Percentiles rank a stretch among this genome's conserved stretches.
phyloP scores from a whole-genome alignment of 2,888 invertebrate species.

The Ryuthela nishihirai region DNA sequence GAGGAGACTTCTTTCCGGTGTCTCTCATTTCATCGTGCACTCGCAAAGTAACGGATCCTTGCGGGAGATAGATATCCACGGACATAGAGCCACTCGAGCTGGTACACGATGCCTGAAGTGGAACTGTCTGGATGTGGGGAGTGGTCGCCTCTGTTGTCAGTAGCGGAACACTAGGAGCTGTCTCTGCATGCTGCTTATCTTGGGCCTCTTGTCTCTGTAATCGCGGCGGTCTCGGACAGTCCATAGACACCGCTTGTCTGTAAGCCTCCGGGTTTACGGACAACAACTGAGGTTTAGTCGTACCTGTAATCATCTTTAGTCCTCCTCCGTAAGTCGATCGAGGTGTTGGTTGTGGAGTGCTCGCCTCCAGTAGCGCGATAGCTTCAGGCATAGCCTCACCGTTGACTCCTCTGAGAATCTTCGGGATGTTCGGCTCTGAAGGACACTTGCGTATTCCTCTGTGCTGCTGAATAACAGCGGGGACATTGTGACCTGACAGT shows the following conservation, averaged over 20 bases:
- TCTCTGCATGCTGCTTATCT: neutral
- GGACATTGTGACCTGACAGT: slow-evolving; percentile 9
- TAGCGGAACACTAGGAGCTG: neutral
- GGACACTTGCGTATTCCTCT: slow-evolving; percentile 55
- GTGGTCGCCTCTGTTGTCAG: slow-evolving; percentile 10
- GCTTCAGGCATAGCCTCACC: slow-evolving; percentile 25
- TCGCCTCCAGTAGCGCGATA: slow-evolving; percentile 15
- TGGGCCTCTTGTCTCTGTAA: slow-evolving; percentile 10
- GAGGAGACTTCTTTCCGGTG: slow-evolving; percentile 8
- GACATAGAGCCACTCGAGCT: slow-evolving; percentile 60
- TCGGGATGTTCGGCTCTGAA: slow-evolving; percentile 58
- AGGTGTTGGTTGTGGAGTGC: slow-evolving; percentile 32
- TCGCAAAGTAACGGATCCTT: slow-evolving; percentile 59
- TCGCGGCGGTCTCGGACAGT: slow-evolving; percentile 34
- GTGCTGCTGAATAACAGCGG: slow-evolving; percentile 2
- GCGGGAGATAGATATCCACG: slow-evolving; percentile 66
- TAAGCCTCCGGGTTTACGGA: slow-evolving; percentile 36
- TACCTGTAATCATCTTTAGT: slow-evolving; percentile 19
- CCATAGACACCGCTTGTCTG: slow-evolving; percentile 43
- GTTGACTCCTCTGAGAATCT: slow-evolving; percentile 15
- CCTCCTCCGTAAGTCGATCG: slow-evolving; percentile 27
- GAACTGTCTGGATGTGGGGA: slow-evolving; percentile 6
- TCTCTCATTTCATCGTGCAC: slow-evolving; percentile 55
- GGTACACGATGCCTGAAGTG: slow-evolving; percentile 26
- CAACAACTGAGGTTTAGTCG: slow-evolving; percentile 27